phyloP scores from a whole-genome alignment of 2,888 invertebrate genomes.

The Cheilosia grossa region DNA sequence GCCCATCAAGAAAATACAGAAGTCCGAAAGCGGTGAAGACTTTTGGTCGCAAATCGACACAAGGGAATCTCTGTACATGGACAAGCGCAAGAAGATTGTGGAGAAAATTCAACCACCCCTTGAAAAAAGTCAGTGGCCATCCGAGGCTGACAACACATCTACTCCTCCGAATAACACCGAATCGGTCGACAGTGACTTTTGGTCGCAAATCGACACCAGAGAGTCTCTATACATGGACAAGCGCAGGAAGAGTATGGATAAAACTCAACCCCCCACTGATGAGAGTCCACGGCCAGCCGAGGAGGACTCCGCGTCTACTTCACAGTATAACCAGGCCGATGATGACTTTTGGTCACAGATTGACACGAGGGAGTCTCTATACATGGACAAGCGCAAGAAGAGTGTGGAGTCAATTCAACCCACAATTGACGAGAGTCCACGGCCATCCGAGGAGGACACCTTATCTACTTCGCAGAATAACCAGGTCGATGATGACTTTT shows the following conservation, averaged over 20 bases:
- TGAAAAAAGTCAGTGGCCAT: background rate
- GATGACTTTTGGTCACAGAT: slow-evolving; percentile 80
- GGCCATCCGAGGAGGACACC: background rate
- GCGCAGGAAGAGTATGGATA: slow-evolving; percentile 69
- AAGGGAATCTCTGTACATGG: slow-evolving; percentile 87
- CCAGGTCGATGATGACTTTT: slow-evolving; percentile 44
- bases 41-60: slow-evolving; percentile 84
- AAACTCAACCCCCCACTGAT: slow-evolving; percentile 46
- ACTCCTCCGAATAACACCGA: background rate
- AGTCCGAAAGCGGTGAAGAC: slow-evolving; percentile 46
- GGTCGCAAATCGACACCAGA: slow-evolving; percentile 84
- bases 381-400: slow-evolving; percentile 85
- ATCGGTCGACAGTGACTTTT: slow-evolving; percentile 48
- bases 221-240: slow-evolving; percentile 80
- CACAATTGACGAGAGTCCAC: slow-evolving; percentile 18
- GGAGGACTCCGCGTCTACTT: background rate
- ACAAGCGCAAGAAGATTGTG: slow-evolving; percentile 84
- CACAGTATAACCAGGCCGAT: background rate
- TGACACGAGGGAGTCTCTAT: slow-evolving; percentile 87
- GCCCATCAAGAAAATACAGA: slow-evolving; percentile 76
- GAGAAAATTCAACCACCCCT: slow-evolving; percentile 80
- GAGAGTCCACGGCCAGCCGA: background rate
- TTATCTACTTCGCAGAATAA: background rate
- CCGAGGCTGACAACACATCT: too few species aligned
- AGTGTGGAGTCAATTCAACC: slow-evolving; percentile 77